These are phyloP conservation scores for Melozone crissalis DNA, from an alignment of 2,113 vertebrate species.

Conservation along the genomic window DNA sequence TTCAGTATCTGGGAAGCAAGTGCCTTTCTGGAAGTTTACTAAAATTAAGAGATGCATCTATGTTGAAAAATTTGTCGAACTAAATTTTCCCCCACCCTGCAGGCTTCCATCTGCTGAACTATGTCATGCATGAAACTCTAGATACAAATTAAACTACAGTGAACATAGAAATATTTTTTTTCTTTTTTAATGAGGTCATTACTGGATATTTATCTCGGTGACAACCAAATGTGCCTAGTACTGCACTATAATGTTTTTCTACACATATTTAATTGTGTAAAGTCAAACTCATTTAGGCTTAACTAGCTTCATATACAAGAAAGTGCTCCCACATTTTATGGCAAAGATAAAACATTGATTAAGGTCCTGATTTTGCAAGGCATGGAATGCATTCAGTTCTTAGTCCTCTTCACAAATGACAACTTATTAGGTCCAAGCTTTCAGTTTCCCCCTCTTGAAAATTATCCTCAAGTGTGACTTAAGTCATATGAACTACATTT, in stretches of 20 bases:
- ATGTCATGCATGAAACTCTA: background rate
- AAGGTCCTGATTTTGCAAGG: background rate
- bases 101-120: slow-evolving; percentile 35
- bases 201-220: background rate
- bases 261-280: background rate
- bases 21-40: background rate
- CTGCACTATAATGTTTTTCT: background rate
- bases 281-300: background rate
- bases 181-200: background rate
- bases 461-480: background rate
- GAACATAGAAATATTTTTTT: background rate
- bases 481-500: background rate
- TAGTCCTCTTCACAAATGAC: background rate
- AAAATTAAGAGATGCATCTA: background rate
- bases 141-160: background rate
- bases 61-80: background rate
- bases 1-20: background rate
- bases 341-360: background rate
- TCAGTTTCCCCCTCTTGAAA: background rate
- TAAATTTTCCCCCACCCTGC: background rate
- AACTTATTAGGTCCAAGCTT: background rate
- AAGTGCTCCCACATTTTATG: background rate
- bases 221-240: background rate
- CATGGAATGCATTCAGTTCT: background rate
- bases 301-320: background rate